A percentile compares a stretch with the other conserved stretches of the same genome.
These are phyloP conservation scores for Pachycephala philippinensis DNA, from an alignment of 2,113 vertebrate species.

Conservation along the genomic window DNA sequence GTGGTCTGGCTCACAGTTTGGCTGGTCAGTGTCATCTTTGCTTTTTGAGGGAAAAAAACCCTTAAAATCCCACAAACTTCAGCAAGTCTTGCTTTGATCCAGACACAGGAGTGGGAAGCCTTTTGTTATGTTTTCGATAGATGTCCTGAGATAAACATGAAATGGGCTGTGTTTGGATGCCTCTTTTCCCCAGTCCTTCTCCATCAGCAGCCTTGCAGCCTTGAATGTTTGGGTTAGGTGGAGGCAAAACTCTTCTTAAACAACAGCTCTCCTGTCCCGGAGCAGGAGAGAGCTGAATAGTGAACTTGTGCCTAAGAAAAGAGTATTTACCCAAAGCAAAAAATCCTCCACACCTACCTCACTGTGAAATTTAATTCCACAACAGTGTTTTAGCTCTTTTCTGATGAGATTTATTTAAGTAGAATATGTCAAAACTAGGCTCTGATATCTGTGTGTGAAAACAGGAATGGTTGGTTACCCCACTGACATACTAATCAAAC, in stretches of 20 bases:
- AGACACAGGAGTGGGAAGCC: neutral
- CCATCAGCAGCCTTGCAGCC: neutral
- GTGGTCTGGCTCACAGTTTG: neutral
- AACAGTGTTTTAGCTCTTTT: neutral
- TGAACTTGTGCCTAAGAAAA: neutral
- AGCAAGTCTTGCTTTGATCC: neutral
- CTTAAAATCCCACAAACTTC: neutral
- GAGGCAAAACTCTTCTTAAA: neutral
- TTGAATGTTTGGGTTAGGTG: neutral
- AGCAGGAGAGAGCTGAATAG: neutral
- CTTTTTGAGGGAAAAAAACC: neutral
- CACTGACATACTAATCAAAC: neutral
- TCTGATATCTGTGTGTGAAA: neutral
- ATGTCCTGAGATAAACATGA: neutral
- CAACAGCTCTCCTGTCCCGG: neutral
- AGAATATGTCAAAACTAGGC: neutral
- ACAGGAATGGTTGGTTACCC: neutral
- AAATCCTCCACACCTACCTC: neutral
- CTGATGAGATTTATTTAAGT: neutral
- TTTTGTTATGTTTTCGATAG: neutral
- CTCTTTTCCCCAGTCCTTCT: neutral
- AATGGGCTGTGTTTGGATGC: neutral
- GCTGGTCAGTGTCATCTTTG: neutral
- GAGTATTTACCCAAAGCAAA: neutral
- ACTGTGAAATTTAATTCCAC: neutral